Base-by-base conservation (phyloP, 2,797 vertebrate genomes). In the Hemibagrus guttatus region DNA sequence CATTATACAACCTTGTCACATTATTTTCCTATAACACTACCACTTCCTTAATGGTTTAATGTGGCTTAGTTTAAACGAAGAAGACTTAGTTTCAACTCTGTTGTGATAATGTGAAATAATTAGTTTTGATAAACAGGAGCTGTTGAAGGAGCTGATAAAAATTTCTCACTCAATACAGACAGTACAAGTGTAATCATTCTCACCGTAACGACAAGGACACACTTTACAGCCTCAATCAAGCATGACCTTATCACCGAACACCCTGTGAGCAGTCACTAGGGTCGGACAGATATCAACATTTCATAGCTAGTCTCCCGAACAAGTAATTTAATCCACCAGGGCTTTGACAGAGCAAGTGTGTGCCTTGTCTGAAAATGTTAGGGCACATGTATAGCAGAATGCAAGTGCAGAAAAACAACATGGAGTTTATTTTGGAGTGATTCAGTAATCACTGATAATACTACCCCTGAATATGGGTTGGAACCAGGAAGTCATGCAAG, bases 211-310 rank as follows among this genome's bases (percentile, higher is more conserved):
- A 64, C 78, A 82, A 72, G 79, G 26, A 86, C 54, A 58, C 46
- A 58, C 39, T 72, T 14, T n/a, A 72, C 52, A 81, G 13, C 76
- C 26, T 56, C 28, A 79, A n/a, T 19, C 16, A 4, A 68, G 26
- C 46, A 21, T 28, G 28, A 61, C 79, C 46, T 83, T 83, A 31
- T 74, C 21, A 42, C 71, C 26, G 54, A 74, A 80, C 14, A 82
- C 52, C 6, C 58, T 86, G 56, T 63, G n/a, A 52, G 56, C 2
- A 17, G 35, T 19, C 66, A 35, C 49, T 31, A 19, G 81, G 46
- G 49, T 84, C 21, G 4, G 59, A 23, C 61, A 35, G 49, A 79
- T 84, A 84, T 76, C 74, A 78, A 59, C 28, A 59, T 59, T 49
- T 59, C 56, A 75, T 63, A 28, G 12, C 64, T 66, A 84, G 68